Evolutionary conservation across 2,888 invertebrate species (phyloP).

Genomic region (Diachrysia chrysitis): DNA sequence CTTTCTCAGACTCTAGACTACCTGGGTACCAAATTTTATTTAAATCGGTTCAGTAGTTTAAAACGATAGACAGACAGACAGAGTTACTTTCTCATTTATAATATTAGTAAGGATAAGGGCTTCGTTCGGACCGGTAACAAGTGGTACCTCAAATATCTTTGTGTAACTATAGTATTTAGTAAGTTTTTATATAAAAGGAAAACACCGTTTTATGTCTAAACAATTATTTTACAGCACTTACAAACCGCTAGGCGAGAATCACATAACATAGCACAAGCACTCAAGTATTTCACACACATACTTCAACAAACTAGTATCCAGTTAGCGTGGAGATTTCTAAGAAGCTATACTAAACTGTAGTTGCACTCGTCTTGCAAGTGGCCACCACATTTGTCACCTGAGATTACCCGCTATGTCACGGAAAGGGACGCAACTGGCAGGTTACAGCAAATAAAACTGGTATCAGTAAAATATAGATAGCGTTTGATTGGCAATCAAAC

Average conservation of each 20-base stretch:
- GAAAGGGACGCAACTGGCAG: conserved; percentile 48
- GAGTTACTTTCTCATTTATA: too few relatives aligned
- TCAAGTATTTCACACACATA: conserved; percentile 22
- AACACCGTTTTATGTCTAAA: conserved; percentile 5
- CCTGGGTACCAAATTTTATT: too few relatives aligned
- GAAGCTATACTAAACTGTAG: conserved; percentile 46
- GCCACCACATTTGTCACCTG: conserved; percentile 60
- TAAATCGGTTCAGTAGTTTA: too few relatives aligned
- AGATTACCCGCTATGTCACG: conserved; percentile 67
- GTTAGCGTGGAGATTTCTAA: conserved; percentile 43
- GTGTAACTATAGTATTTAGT: too few relatives aligned
- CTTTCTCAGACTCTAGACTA: too few relatives aligned
- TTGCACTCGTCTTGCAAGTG: conserved; percentile 45
- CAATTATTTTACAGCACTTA: conserved; percentile 1
- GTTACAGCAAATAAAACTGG: conserved; percentile 13
- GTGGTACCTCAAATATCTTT: too few relatives aligned
- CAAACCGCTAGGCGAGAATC: conserved; percentile 14
- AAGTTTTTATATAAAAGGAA: neutral
- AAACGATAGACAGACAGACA: too few relatives aligned
- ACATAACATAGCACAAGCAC: conserved; percentile 21
- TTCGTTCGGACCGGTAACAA: too few relatives aligned
- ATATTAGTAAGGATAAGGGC: too few relatives aligned
- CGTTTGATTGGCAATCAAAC: conserved; percentile 42
- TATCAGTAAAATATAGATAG: conserved; percentile 11
- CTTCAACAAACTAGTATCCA: conserved; percentile 38